Conservation (phyloP, 1,140 invertebrate genomes). For the Zaprionus ghesquierei region DNA sequence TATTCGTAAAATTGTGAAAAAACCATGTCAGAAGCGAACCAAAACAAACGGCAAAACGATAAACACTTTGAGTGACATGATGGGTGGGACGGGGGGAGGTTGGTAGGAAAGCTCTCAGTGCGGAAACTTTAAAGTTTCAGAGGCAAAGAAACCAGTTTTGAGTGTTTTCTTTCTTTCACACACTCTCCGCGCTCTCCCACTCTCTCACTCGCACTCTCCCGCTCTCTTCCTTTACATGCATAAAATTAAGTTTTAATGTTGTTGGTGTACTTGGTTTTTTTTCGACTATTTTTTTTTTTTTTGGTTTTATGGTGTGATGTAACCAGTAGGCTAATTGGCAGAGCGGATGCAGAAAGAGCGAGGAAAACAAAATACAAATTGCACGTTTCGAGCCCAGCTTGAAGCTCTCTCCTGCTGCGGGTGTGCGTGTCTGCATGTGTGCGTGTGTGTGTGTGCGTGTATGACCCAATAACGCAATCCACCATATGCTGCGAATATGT, state of each 20-base stretch:
- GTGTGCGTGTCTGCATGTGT: background rate
- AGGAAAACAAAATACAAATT: conserved; percentile 64
- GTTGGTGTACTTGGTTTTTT: conserved; percentile 19
- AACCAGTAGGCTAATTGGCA: conserved; percentile 67
- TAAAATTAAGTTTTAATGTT: background rate
- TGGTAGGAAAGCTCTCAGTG: conserved; percentile 2
- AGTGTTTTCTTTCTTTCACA: conserved; percentile 28
- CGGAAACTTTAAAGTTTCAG: conserved; percentile 17
- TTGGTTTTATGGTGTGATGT: conserved; percentile 69
- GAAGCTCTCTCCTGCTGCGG: conserved; percentile 9
- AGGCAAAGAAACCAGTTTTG: conserved; percentile 26
- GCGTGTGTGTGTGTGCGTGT: background rate
- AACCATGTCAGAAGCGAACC: background rate
- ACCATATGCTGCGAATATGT: conserved; percentile 15
- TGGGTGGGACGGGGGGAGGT: background rate
- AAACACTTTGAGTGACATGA: conserved; percentile 11
- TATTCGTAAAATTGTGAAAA: background rate
- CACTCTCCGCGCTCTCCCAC: background rate
- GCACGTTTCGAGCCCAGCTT: conserved; percentile 39
- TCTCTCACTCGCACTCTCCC: background rate
- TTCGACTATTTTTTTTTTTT: conserved; percentile 53
- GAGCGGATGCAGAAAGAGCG: conserved; percentile 65
- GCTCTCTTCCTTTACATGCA: background rate
- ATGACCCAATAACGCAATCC: conserved; percentile 47
- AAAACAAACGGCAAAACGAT: background rate